Evolutionary conservation across 2,797 vertebrate genomes (phyloP), one percentile per base, ranked within the genome.

Genomic region (Acanthurus lineatus): DNA sequence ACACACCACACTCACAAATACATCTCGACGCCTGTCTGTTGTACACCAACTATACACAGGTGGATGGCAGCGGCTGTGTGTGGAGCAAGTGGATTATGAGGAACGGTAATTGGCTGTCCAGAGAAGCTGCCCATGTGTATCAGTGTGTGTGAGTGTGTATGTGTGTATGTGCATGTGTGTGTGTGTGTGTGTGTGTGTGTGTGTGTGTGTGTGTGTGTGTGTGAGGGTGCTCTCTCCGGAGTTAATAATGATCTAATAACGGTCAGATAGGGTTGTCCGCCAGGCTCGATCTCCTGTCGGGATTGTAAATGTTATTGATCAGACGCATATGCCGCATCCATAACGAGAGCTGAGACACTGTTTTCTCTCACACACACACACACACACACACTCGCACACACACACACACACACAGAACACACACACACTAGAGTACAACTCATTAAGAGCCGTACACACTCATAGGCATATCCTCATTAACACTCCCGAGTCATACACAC

Each of bases 291-390:
- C 92, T 94, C 92, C 91, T 93, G 91, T 93, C 48, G 88, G 92
- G 91, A 89, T 94, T 94, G 91, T 94, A 93, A 94, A 93, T 94
- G 91, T 93, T 94, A 94, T 94, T 90, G 94, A 94, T 93, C 92
- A 88, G 90, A 93, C 78, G 68, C 86, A 88, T 81, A 83, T 76
- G 53, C 87, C n/a, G 82, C 90, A 91, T 92, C 82, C 87, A 84
- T 92, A 93, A 93, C 63, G 69, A 93, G 90, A 88, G 85, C 88
- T 66, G 78, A 90, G 89, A 82, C 85, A 87, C 86, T 73, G 77
- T 73, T 79, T 78, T 81, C 47, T 8, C 66, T 10, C 71, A 0
- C 70, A 7, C 76, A 11, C 77, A 20, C 60, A 12, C 75, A 11
- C 73, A n/a, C 86, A 40, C 76, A 45, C 49, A 44, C 73, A 73